phyloP scores from a whole-genome alignment of 1,140 invertebrate species.

The Vanessa tameamea region DNA sequence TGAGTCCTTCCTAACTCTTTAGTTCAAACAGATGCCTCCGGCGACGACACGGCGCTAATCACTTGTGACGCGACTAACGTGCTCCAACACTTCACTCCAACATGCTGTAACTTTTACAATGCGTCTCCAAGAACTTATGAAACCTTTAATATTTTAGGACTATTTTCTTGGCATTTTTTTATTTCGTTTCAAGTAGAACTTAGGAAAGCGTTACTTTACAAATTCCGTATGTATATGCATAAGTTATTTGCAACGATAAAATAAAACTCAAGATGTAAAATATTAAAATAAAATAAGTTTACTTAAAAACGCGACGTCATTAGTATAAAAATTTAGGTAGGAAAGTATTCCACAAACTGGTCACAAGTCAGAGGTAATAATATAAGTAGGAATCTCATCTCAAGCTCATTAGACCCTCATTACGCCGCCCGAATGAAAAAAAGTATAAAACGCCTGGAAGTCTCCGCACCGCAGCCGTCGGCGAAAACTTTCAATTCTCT shows the following conservation, averaged over 20 bases:
- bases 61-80: slow-evolving; percentile 11
- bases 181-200: too few species aligned
- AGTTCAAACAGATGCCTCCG: slow-evolving; percentile 8
- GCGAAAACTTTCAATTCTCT: not conserved
- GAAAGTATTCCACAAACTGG: slow-evolving; percentile 14
- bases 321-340: slow-evolving; percentile 15
- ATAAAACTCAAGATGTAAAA: too few species aligned
- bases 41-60: slow-evolving; percentile 3
- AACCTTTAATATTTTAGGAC: too few species aligned
- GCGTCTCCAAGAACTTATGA: too few species aligned
- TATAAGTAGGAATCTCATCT: slow-evolving; percentile 39
- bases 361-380: slow-evolving; percentile 30
- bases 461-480: not conserved
- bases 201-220: too few species aligned
- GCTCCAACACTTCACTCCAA: not conserved
- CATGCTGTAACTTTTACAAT: not conserved
- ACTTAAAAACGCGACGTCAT: slow-evolving; percentile 8
- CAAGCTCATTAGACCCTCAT: slow-evolving; percentile 35
- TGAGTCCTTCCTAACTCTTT: slow-evolving; percentile 1
- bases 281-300: not conserved
- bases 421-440: slow-evolving; percentile 9
- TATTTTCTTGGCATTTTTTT: too few species aligned
- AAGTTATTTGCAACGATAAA: too few species aligned
- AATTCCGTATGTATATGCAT: too few species aligned
- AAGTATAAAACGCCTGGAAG: not conserved